phyloP scores from a whole-genome alignment of 2,888 invertebrate genomes.

The Noctua janthina region DNA sequence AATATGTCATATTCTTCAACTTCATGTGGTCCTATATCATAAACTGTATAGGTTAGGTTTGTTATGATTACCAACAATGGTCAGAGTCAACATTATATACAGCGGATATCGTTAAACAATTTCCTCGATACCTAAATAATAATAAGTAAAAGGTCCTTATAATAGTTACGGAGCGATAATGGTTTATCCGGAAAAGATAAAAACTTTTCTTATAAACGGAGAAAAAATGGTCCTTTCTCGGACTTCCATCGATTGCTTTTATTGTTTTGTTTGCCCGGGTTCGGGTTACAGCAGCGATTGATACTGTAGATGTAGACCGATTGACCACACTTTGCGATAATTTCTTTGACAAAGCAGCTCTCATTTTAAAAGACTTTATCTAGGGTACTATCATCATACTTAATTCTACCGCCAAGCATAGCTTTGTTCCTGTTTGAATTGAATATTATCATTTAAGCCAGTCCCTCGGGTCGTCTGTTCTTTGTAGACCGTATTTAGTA shows the following conservation, averaged over 20 bases:
- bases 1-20: not conserved
- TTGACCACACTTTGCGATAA: slow-evolving; percentile 18
- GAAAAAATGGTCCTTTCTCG: slow-evolving; percentile 26
- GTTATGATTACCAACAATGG: not conserved
- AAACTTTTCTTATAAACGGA: slow-evolving; percentile 45
- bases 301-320: slow-evolving; percentile 11
- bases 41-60: not conserved
- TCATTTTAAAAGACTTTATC: not conserved
- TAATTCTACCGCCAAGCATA: not conserved
- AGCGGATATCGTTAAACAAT: not conserved
- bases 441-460: not conserved
- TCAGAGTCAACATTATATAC: not conserved
- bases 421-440: not conserved
- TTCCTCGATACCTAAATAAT: not conserved
- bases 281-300: slow-evolving; percentile 22
- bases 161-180: slow-evolving; percentile 22
- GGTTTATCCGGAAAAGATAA: slow-evolving; percentile 44
- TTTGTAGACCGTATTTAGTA: not conserved
- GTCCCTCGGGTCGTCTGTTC: not conserved
- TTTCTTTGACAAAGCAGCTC: slow-evolving; percentile 13
- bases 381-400: not conserved
- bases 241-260: slow-evolving; percentile 19
- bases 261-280: slow-evolving; percentile 37
- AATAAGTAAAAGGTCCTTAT: slow-evolving; percentile 4
- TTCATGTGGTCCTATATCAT: not conserved